Evolutionary conservation across 2,113 vertebrate species (phyloP).

Genomic region (Plestiodon gilberti): DNA sequence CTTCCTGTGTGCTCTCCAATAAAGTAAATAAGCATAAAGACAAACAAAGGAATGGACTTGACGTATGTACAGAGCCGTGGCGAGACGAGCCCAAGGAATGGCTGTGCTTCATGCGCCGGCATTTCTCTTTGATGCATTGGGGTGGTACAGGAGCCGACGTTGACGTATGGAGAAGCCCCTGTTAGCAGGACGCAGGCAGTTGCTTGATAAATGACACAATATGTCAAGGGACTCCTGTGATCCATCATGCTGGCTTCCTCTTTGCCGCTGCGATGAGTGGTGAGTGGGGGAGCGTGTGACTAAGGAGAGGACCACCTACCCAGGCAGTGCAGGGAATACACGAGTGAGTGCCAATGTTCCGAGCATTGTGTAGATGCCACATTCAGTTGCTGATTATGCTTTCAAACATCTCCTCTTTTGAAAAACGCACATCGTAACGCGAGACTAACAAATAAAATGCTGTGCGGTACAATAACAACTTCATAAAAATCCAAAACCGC

Average conservation of each 20-base stretch:
- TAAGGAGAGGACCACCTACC: constrained; percentile 29
- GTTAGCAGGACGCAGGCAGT: constrained; percentile 73
- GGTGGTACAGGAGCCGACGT: constrained; percentile 68
- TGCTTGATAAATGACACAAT: constrained; percentile 81
- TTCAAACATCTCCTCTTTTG: background rate
- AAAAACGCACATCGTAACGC: background rate
- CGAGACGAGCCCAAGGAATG: constrained; percentile 71
- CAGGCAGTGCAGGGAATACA: background rate
- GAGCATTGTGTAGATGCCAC: background rate
- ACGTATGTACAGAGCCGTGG: constrained; percentile 51
- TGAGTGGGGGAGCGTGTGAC: background rate
- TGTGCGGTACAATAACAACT: background rate
- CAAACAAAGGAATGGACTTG: constrained; percentile 56
- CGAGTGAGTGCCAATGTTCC: background rate
- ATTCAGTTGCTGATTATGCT: background rate
- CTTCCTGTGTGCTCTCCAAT: constrained; percentile 7
- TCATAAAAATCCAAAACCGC: background rate
- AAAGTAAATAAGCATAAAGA: constrained; percentile 65
- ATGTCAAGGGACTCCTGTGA: constrained; percentile 78
- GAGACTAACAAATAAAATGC: background rate
- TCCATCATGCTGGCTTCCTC: constrained; percentile 77
- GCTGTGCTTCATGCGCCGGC: constrained; percentile 73
- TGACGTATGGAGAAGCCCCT: constrained; percentile 78
- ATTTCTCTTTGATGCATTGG: constrained; percentile 78
- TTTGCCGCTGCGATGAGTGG: constrained; percentile 30